These are phyloP conservation scores for Mycalesis mineus DNA, from an alignment of 2,888 invertebrate species.

Conservation along the genomic window DNA sequence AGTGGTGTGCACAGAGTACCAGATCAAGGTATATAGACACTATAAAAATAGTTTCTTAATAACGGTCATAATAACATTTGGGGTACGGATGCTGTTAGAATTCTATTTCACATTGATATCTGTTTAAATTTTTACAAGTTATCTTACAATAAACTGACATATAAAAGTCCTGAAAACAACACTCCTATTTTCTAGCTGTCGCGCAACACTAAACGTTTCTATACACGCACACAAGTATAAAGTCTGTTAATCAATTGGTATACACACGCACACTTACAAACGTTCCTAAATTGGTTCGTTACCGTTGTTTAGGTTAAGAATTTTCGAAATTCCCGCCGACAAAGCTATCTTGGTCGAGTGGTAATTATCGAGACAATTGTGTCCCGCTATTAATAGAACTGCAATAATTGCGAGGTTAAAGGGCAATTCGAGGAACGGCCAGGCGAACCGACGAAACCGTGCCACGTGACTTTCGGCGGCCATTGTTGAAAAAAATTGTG, in stretches of 20 bases:
- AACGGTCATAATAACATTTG: too few species aligned
- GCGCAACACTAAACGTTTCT: not conserved
- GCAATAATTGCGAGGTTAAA: slow-evolving; percentile 55
- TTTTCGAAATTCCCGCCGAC: slow-evolving; percentile 34
- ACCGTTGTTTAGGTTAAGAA: slow-evolving; percentile 26
- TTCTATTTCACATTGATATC: too few species aligned
- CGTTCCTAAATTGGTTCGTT: slow-evolving; percentile 23
- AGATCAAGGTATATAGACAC: too few species aligned
- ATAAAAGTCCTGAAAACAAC: not conserved
- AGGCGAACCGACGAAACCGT: slow-evolving; percentile 37
- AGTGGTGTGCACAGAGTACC: too few species aligned
- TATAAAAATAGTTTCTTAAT: too few species aligned
- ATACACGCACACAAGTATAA: not conserved
- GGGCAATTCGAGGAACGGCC: slow-evolving; percentile 61
- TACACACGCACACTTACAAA: not conserved
- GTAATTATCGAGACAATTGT: slow-evolving; percentile 64
- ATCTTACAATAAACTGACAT: too few species aligned
- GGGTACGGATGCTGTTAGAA: too few species aligned
- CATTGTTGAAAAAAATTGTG: slow-evolving; percentile 36
- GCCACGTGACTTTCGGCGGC: slow-evolving; percentile 45
- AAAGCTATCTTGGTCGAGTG: slow-evolving; percentile 42
- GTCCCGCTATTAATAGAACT: slow-evolving; percentile 55
- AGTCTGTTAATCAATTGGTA: not conserved
- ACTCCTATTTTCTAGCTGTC: not conserved
- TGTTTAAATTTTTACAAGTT: too few species aligned